Evolutionary conservation across 2,797 vertebrate species (phyloP).

Genomic region (Pipistrellus pygmaeus): DNA sequence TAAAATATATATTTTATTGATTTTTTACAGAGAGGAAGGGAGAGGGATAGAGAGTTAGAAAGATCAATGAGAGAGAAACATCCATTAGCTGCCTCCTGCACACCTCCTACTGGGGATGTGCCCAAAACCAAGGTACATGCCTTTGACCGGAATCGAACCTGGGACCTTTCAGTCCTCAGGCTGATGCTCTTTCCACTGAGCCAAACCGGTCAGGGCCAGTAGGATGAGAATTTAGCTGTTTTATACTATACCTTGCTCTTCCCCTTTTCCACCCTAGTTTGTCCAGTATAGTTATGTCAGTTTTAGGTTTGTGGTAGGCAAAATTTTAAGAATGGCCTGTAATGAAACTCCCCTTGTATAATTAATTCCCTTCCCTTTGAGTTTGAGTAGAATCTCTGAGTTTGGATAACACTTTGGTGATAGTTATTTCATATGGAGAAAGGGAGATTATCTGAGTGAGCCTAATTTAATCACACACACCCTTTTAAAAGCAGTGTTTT

Average conservation of each 20-base stretch:
- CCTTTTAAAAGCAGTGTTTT: conserved; percentile 30
- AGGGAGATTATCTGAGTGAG: not conserved
- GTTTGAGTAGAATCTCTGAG: conserved; percentile 14
- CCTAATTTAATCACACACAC: conserved; percentile 37
- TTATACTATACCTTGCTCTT: not conserved
- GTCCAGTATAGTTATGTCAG: not conserved
- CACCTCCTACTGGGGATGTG: too few species aligned
- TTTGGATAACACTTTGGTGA: not conserved
- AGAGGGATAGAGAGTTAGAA: too few species aligned
- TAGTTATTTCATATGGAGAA: conserved; percentile 25
- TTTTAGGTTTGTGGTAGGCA: conserved; percentile 18
- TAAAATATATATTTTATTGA: too few species aligned
- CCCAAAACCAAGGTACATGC: too few species aligned
- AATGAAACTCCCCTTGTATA: not conserved
- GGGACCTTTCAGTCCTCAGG: too few species aligned
- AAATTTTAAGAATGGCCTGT: conserved; percentile 11
- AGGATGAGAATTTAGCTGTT: not conserved
- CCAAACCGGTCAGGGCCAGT: too few species aligned
- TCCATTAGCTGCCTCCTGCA: too few species aligned
- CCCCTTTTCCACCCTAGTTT: not conserved
- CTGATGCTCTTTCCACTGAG: too few species aligned
- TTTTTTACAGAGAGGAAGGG: too few species aligned
- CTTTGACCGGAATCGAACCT: too few species aligned
- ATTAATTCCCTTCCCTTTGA: not conserved
- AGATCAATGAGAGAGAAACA: too few species aligned